Evolutionary conservation across 2,888 invertebrate species (phyloP), one percentile per base, ranked within the genome.

Genomic region (Rhamnusium bicolor): DNA sequence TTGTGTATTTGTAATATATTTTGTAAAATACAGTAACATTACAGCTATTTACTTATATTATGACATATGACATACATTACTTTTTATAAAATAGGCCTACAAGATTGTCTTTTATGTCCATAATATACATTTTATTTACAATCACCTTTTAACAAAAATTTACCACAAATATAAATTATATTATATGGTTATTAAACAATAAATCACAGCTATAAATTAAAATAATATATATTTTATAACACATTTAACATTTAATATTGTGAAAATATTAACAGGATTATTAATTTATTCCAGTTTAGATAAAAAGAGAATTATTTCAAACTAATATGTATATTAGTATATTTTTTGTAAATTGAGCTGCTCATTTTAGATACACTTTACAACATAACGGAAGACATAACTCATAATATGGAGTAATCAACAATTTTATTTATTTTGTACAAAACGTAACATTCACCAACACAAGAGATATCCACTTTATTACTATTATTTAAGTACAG

Each of bases 81-180:
- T 73, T n/a, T 72, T 71, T 85, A 86, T 82, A 86, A 86, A 86
- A 86, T 87, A 87, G 87, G 87, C 87, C 86, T 86, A 85, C 80
- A 81, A 84, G 87, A 87, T 87, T 87, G 87, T 87, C 87, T 84
- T 85, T 85, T 84, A 82, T 79, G 68, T 76, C 66, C 69, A 75
- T 75, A 75, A 60, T 65, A 24, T 58, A 62, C 71, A 68, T 19
- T 46, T 61, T 61, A 46, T 61, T 46, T 61, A 61, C 61, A 61
- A 46, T 53, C 8, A 58, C 32, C 18, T 58, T 29, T 58, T 2
- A 53, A 24, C 3, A 18, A 12, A 53, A 53, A 53, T 12, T 19
- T 2, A n/a, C 12, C 40, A 40, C n/a, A 12, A 40, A 4, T 4
- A 40, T n/a, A n/a, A 4, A 40, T n/a, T n/a, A n/a, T n/a, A n/a